Evolutionary conservation across 1,140 invertebrate species (phyloP).

Genomic region (Drosophila auraria): DNA sequence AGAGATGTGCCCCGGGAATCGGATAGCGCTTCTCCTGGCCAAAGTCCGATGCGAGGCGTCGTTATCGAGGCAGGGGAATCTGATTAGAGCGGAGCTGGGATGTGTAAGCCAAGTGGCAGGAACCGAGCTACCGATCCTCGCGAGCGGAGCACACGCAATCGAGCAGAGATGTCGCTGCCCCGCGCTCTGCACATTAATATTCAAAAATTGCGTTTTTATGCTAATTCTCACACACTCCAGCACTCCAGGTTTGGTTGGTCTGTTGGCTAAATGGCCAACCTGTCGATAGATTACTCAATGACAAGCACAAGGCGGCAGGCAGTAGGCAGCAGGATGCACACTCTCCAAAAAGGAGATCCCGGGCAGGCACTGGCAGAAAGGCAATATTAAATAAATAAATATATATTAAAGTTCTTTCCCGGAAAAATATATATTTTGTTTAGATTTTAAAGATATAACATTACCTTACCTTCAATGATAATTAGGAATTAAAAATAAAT

Average conservation of each 20-base stretch:
- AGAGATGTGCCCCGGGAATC: slow-evolving; percentile 46
- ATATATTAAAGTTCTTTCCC: too few relatives aligned
- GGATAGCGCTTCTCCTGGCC: slow-evolving; percentile 50
- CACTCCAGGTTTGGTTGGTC: not conserved
- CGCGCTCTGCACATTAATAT: slow-evolving; percentile 76
- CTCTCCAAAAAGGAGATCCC: slow-evolving; percentile 20
- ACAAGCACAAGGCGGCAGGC: slow-evolving; percentile 53
- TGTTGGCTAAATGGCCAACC: slow-evolving; percentile 63
- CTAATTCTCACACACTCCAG: slow-evolving; percentile 75
- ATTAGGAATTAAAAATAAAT: too few relatives aligned
- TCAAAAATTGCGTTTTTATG: slow-evolving; percentile 85
- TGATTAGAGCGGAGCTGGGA: slow-evolving; percentile 48
- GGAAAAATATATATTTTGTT: not conserved
- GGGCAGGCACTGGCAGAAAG: slow-evolving; percentile 4
- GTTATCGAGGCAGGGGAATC: slow-evolving; percentile 64
- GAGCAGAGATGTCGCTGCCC: slow-evolving; percentile 54
- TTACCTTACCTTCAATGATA: too few relatives aligned
- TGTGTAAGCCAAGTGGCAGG: slow-evolving; percentile 78
- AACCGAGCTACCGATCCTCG: slow-evolving; percentile 28
- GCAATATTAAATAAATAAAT: not conserved
- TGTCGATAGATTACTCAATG: slow-evolving; percentile 85
- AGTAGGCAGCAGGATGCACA: slow-evolving; percentile 38
- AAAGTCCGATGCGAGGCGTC: slow-evolving; percentile 47
- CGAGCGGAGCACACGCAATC: slow-evolving; percentile 62
- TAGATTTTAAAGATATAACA: not conserved